Conservation (phyloP, 1,140 invertebrate species). For the Pectinophora gossypiella region DNA sequence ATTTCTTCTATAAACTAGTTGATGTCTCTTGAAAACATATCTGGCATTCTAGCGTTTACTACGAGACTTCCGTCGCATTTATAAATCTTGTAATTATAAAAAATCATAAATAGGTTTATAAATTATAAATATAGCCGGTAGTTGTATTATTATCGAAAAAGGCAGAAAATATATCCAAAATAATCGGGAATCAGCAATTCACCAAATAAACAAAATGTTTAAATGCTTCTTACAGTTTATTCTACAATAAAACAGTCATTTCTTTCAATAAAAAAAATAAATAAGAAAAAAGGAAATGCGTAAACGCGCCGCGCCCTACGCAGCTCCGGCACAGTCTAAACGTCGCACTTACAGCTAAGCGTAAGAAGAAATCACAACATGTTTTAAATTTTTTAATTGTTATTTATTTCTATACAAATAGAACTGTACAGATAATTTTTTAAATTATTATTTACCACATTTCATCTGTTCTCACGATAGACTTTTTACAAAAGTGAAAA, state of each 20-base stretch:
- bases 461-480: constrained; percentile 69
- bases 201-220: constrained; percentile 60
- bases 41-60: no score
- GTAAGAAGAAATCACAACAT: constrained; percentile 72
- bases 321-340: constrained; percentile 25
- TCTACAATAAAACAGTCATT: constrained; percentile 72
- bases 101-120: not conserved
- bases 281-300: constrained; percentile 60
- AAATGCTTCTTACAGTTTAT: constrained; percentile 70
- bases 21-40: no score
- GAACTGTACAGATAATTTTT: constrained; percentile 76
- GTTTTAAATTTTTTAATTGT: constrained; percentile 71
- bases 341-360: constrained; percentile 47
- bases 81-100: no score
- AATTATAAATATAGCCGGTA: no score
- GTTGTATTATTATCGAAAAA: no score
- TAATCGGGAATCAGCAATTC: constrained; percentile 16
- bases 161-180: no score
- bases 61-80: no score
- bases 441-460: constrained; percentile 74
- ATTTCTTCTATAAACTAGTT: no score
- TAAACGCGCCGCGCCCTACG: constrained; percentile 35
- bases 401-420: constrained; percentile 77
- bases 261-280: constrained; percentile 61
- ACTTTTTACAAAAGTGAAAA: constrained; percentile 77